A percentile compares a stretch with the other conserved stretches of the same genome.
Evolutionary conservation across 2,888 invertebrate species (phyloP).

Genomic region (Heliconius erato): DNA sequence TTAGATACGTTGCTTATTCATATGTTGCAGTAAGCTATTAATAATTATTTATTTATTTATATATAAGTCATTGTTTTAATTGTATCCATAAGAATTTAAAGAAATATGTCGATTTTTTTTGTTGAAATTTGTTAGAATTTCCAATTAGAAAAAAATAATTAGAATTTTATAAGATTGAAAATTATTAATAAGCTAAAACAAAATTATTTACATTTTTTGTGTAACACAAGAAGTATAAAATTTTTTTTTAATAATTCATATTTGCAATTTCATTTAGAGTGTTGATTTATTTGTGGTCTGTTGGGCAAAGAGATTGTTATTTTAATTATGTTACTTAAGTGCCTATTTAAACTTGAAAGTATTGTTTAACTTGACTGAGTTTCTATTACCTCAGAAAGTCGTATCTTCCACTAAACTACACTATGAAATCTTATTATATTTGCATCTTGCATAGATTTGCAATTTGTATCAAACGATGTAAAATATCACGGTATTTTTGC

Average conservation of each 20-base stretch:
- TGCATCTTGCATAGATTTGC: not conserved
- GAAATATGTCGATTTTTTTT: not conserved
- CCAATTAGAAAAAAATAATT: not conserved
- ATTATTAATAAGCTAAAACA: not conserved
- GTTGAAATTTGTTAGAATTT: not conserved
- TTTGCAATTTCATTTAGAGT: not conserved
- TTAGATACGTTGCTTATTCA: not conserved
- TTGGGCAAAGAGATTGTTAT: conserved; percentile 7
- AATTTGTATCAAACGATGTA: too few species aligned
- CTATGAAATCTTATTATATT: not conserved
- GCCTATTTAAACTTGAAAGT: not conserved
- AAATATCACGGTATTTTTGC: too few species aligned
- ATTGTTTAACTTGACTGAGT: not conserved
- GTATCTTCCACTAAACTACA: not conserved
- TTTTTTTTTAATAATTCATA: not conserved
- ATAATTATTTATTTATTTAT: not conserved
- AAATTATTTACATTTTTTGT: not conserved
- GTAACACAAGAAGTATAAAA: not conserved
- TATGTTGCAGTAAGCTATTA: not conserved
- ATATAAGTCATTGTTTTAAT: not conserved
- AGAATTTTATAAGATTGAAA: not conserved
- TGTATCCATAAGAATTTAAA: not conserved
- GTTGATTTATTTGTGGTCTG: conserved; percentile 12
- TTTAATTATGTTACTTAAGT: not conserved
- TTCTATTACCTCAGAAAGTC: not conserved